These are phyloP conservation scores for Mesochorus sp. DNA, from an alignment of 2,888 invertebrate genomes.

Conservation along the genomic window DNA sequence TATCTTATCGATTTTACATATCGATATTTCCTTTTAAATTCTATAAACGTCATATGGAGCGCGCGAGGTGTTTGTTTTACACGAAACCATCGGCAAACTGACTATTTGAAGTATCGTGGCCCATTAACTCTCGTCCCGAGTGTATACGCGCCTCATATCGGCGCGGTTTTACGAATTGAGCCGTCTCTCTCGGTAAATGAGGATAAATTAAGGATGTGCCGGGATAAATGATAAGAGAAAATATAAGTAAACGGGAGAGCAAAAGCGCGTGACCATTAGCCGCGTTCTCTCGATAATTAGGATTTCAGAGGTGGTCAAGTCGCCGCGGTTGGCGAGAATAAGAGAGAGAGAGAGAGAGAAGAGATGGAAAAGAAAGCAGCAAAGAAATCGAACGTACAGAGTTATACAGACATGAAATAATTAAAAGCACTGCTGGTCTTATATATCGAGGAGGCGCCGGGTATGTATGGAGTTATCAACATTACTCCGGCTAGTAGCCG, in stretches of 20 bases:
- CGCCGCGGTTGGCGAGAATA: slow-evolving; percentile 46
- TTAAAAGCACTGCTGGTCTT: slow-evolving; percentile 69
- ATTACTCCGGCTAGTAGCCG: slow-evolving; percentile 48
- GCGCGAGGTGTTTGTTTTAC: not conserved
- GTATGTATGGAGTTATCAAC: slow-evolving; percentile 63
- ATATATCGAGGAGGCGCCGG: slow-evolving; percentile 52
- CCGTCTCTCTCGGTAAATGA: slow-evolving; percentile 48
- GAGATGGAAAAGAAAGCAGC: not conserved
- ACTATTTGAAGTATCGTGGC: slow-evolving; percentile 42
- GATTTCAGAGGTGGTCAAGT: slow-evolving; percentile 56
- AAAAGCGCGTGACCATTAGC: slow-evolving; percentile 54
- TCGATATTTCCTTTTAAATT: not conserved
- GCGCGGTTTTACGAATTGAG: slow-evolving; percentile 41
- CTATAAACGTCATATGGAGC: not conserved
- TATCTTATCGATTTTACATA: slow-evolving; percentile 40
- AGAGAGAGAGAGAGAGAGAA: slow-evolving; percentile 5
- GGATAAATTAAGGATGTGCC: slow-evolving; percentile 50
- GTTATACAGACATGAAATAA: slow-evolving; percentile 67
- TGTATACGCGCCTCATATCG: not conserved
- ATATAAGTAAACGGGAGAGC: slow-evolving; percentile 35
- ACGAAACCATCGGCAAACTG: not conserved
- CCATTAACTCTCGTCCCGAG: slow-evolving; percentile 35
- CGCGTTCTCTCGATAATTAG: slow-evolving; percentile 52
- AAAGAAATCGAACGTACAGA: not conserved
- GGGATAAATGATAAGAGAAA: slow-evolving; percentile 42